Evolutionary conservation across 2,797 vertebrate genomes (phyloP).

Genomic region (Balearica regulorum): DNA sequence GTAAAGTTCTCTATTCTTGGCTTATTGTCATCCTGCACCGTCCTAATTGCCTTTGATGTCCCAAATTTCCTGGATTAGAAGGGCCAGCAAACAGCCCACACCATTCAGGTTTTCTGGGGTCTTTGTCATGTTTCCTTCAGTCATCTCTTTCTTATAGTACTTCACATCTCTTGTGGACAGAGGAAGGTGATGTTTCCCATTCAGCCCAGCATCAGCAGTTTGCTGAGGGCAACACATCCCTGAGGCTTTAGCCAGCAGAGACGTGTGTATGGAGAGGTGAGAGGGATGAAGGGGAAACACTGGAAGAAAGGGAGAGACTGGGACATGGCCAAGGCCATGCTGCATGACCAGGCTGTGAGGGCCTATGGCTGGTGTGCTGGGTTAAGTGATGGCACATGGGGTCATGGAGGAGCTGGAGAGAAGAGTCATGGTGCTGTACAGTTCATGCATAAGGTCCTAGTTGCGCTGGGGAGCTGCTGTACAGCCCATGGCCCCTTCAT

Average conservation of each 20-base stretch:
- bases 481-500: background rate
- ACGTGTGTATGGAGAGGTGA: background rate
- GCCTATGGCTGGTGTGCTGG: background rate
- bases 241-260: background rate
- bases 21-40: background rate
- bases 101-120: background rate
- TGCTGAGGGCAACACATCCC: background rate
- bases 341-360: background rate
- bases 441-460: background rate
- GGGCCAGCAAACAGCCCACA: background rate
- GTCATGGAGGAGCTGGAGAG: background rate
- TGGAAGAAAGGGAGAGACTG: background rate
- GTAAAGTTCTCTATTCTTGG: background rate
- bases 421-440: background rate
- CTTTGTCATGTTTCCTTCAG: background rate
- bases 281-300: background rate
- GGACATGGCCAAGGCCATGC: background rate
- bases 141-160: background rate
- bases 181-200: background rate
- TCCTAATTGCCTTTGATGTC: background rate
- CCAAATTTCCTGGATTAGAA: background rate
- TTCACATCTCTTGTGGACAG: background rate
- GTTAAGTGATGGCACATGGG: rapidly evolving
- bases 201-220: background rate
- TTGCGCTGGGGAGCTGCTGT: background rate